Base-by-base conservation (phyloP, 2,888 invertebrate species). In the Plebejus anna region DNA sequence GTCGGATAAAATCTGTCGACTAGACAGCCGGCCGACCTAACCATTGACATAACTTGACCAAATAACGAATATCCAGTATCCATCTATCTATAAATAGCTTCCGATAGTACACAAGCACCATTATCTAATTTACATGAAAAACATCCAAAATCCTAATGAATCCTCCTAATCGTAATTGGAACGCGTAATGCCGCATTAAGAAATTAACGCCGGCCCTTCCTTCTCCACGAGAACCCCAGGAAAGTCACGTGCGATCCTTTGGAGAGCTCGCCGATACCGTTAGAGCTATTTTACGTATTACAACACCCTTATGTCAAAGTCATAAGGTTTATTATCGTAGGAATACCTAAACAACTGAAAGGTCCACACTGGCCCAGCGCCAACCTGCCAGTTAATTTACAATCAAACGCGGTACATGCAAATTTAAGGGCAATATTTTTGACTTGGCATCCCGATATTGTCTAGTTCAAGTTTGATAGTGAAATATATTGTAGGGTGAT, bases 321-420 rank as follows among this genome's bases (percentile, higher is more conserved):
- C 4, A 16, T 16, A 55, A 4, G 16, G 4, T 1, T 55, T 1
- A 16, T 55, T 55, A 13, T 55, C 55, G 16, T 55, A 55, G 4
- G 1, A 16, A 55, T 11, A 55, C 4, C 4, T 4, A 55, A 55
- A 55, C 4, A 55, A 55, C 55, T 55, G 55, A 55, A 55, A 16
- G 55, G 16, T 16, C 55, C 16, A 16, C 55, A 55, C 55, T 90
- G 90, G 90, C 88, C 80, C 79, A 78, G 80, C 83, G 90, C 90
- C 90, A 90, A 90, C 85, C 85, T 87, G 84, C 84, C 87, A 73
- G 86, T 88, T 89, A 89, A 90, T 88, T 90, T 87, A 89, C 84
- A 86, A 86, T 86, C 87, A 86, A 88, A 84, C 32, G 87, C 83
- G 86, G 85, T 85, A 85, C 87, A 88, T 87, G 86, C 87, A 89